Conservation (phyloP, 2,113 vertebrate species). For the Nyctibius bracteatus region DNA sequence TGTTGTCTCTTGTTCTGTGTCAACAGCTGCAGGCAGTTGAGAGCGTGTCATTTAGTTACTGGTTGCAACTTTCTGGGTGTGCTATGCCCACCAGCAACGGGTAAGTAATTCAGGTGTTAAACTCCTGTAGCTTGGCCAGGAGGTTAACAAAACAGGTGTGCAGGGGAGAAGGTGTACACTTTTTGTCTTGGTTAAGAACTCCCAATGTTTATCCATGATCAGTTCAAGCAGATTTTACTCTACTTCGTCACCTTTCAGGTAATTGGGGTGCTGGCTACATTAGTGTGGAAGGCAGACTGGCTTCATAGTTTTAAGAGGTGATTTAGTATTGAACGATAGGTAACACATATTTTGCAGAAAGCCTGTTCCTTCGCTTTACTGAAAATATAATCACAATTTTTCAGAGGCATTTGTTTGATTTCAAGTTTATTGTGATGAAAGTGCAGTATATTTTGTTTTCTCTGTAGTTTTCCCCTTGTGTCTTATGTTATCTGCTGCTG, state of each 20-base stretch:
- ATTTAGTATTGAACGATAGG: not conserved
- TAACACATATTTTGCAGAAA: not conserved
- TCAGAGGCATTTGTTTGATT: not conserved
- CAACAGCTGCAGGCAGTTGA: not conserved
- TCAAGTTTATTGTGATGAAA: not conserved
- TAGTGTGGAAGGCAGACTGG: not conserved
- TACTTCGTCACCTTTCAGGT: not conserved
- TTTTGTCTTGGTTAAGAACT: not conserved
- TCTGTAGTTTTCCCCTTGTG: not conserved
- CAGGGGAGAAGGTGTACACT: not conserved
- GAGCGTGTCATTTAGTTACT: not conserved
- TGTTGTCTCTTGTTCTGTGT: not conserved
- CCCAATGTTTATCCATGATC: not conserved
- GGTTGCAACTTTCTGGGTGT: not conserved
- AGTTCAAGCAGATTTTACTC: not conserved
- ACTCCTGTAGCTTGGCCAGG: not conserved
- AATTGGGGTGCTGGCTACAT: not conserved
- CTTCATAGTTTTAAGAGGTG: not conserved
- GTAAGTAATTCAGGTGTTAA: not conserved
- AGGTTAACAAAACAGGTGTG: not conserved
- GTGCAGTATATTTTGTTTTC: not conserved
- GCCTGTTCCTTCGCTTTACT: not conserved
- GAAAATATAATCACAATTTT: not conserved
- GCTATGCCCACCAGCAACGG: accelerated
- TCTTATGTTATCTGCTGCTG: not conserved